These are phyloP conservation scores for Cyanistes caeruleus DNA, from an alignment of 2,113 vertebrate genomes.

Conservation along the genomic window DNA sequence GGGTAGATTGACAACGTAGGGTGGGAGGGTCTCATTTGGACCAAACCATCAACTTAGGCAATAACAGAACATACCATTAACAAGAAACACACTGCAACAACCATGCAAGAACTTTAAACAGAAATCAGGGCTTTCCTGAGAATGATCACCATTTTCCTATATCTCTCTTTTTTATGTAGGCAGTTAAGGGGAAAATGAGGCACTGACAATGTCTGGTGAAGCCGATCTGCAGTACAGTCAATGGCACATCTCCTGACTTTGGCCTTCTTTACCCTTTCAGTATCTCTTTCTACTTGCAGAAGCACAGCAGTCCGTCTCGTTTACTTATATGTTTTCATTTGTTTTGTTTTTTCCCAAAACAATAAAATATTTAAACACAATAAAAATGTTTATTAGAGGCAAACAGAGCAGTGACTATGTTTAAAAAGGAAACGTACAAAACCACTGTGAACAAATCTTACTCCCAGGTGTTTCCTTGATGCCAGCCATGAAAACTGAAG, in stretches of 20 bases:
- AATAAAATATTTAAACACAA: conserved; percentile 54
- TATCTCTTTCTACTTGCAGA: neutral
- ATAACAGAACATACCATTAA: too few relatives aligned
- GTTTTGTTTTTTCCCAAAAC: neutral
- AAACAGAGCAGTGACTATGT: conserved; percentile 9
- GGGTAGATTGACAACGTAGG: too few relatives aligned
- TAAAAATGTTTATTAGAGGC: conserved; percentile 45
- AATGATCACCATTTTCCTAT: neutral
- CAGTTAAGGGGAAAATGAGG: neutral
- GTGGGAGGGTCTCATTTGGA: too few relatives aligned
- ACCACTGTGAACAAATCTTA: conserved; percentile 27
- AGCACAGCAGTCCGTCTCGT: neutral
- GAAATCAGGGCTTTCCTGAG: neutral
- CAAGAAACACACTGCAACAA: neutral
- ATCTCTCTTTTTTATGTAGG: neutral
- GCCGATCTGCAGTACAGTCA: neutral
- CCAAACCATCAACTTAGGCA: too few relatives aligned
- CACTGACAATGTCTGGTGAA: neutral
- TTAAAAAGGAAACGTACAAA: conserved; percentile 10
- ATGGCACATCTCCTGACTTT: neutral
- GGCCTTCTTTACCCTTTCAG: neutral
- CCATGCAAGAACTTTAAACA: neutral
- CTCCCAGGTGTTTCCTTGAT: conserved; percentile 62
- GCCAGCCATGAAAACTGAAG: conserved; percentile 42
- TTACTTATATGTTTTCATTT: conserved; percentile 31